Percentiles rank a stretch among this genome's conserved stretches.
Evolutionary conservation across 2,113 vertebrate genomes (phyloP).

Genomic region (Archilochus colubris): DNA sequence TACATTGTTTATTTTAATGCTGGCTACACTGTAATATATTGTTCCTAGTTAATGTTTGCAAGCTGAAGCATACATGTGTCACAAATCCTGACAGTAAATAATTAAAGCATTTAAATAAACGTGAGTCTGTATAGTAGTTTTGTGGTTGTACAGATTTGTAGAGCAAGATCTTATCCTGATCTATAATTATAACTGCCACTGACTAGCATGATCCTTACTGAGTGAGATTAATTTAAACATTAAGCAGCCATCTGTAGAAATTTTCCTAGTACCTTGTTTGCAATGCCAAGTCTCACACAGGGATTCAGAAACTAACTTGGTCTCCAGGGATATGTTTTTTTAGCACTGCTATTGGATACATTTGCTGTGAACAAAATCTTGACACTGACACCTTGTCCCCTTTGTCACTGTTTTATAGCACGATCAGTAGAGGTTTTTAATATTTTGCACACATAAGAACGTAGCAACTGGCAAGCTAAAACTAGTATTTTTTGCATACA

Average conservation of each 20-base stretch:
- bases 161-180: constrained; percentile 74
- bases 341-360: background rate
- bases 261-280: constrained; percentile 63
- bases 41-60: constrained; percentile 63
- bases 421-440: constrained; percentile 24
- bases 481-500: background rate
- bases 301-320: constrained; percentile 56
- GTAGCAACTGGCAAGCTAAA: constrained; percentile 29
- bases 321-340: constrained; percentile 52
- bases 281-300: constrained; percentile 10
- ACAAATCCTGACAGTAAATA: constrained; percentile 78
- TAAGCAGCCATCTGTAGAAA: constrained; percentile 77
- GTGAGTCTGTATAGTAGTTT: constrained; percentile 52
- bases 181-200: constrained; percentile 76
- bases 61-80: constrained; percentile 62
- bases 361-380: constrained; percentile 56
- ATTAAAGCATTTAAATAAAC: constrained; percentile 78
- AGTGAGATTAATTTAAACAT: constrained; percentile 78
- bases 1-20: constrained; percentile 61
- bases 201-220: constrained; percentile 66
- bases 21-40: background rate
- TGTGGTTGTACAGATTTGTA: constrained; percentile 69
- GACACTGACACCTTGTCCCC: constrained; percentile 2
- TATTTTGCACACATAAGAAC: constrained; percentile 34
- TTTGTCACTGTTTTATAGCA: constrained; percentile 56